Evolutionary conservation across 2,797 vertebrate species (phyloP), one percentile per base, ranked within the genome.

Genomic region (Chanos chanos): DNA sequence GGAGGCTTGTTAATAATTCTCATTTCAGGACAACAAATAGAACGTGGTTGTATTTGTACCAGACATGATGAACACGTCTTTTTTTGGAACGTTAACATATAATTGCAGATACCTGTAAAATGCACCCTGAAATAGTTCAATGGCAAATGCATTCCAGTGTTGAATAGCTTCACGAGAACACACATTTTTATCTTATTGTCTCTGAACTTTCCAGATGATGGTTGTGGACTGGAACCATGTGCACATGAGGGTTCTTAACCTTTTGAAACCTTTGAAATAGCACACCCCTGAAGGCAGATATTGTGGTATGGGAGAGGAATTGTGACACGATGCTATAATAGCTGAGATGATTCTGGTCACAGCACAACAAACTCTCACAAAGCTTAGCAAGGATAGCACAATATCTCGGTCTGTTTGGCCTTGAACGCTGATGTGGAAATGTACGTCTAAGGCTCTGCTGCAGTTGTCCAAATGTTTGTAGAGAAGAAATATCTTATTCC

Each of bases 181-280:
- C 54, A 44, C 39, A 43, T 58, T 65, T 51, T 63, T 19, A 13
- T 16, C 24, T 63, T 19, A 13, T 16, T 24, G 24, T 44, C 25
- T 47, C 47, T 44, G 45, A 36, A 13, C 41, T 15, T 22, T 34
- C 40, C 64, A 70, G 40, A 61, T 74, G 9, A 22, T 15, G 55
- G 50, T 43, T 39, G 40, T 43, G 19, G 15, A 52, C 1, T 3
- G 30, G 7, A 10, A 41, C 27, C 28, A 39, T 43, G 47, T 50
- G 45, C 30, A 18, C 49, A 22, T 24, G 31, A 43, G 8, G 15
- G 57, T 40, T 64, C 34, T 61, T 70, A 68, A 71, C 72, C 72
- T 71, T 70, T 74, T 54, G 52, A 64, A 61, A 54, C 70, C 41
- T 66, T 74, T 57, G 56, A 74, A 74, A 74, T 71, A 44, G 61